Conservation (phyloP, 2,888 invertebrate species). For the Callyntrura guangdongensis region DNA sequence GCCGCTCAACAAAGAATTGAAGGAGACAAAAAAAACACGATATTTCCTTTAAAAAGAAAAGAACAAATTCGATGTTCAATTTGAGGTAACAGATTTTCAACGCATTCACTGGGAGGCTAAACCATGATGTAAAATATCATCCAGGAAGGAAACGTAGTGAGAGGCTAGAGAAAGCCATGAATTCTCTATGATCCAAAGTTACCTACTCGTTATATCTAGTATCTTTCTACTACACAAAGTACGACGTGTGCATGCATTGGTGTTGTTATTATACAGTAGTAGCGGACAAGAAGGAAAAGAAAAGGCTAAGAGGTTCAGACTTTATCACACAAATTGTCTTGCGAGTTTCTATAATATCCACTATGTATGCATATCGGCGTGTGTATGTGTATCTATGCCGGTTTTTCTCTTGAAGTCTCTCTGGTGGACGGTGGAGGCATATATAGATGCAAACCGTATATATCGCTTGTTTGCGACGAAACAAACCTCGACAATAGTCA, state of each 20-base stretch:
- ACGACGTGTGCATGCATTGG: not conserved
- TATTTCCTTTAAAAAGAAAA: constrained; percentile 16
- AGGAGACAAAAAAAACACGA: not conserved
- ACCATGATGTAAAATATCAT: not conserved
- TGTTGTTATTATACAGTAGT: constrained; percentile 7
- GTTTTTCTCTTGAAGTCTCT: not conserved
- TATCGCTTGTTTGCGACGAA: not conserved
- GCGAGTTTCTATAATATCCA: constrained; percentile 27
- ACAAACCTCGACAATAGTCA: not conserved
- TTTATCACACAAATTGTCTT: constrained; percentile 42
- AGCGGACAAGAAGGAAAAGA: not conserved
- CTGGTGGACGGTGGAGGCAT: not conserved
- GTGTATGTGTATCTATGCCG: not conserved
- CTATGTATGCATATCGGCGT: constrained; percentile 26
- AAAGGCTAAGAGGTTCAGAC: constrained; percentile 7
- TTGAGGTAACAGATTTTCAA: constrained; percentile 30
- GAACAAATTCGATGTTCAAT: not conserved
- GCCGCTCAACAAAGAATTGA: not conserved
- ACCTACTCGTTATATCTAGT: not conserved
- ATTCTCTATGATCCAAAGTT: not conserved
- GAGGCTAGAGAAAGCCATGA: not conserved
- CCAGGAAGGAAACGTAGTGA: not conserved
- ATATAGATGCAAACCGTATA: not conserved
- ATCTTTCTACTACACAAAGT: not conserved
- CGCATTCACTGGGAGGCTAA: constrained; percentile 6